A percentile compares a stretch with the other conserved stretches of the same genome.
phyloP scores from a whole-genome alignment of 2,797 vertebrate genomes.

The Acomys russatus region DNA sequence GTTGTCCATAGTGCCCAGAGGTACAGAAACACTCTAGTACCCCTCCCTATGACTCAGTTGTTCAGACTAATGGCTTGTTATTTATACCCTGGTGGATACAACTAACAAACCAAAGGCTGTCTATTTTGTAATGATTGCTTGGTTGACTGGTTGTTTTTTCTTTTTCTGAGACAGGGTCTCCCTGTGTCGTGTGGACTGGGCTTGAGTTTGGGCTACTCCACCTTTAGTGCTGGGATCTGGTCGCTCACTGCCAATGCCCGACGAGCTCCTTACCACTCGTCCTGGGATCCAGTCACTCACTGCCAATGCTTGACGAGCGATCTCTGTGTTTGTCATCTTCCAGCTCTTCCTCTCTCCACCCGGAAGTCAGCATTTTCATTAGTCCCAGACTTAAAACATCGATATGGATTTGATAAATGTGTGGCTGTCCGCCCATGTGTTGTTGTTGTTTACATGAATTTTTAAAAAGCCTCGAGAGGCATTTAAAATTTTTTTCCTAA shows the following conservation, averaged over 20 bases:
- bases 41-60: not conserved
- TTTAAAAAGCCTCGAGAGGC: not conserved
- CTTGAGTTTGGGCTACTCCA: not conserved
- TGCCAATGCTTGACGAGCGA: not conserved
- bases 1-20: not conserved
- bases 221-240: not conserved
- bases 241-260: not conserved
- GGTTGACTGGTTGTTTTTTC: not conserved
- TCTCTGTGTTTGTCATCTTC: not conserved
- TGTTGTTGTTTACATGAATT: not conserved
- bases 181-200: not conserved
- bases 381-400: not conserved
- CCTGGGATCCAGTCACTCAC: not conserved
- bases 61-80: not conserved
- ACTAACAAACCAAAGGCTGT: not conserved
- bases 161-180: not conserved
- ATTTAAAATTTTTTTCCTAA: conserved; percentile 36
- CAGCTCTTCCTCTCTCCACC: not conserved
- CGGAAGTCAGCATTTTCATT: not conserved
- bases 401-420: not conserved
- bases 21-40: not conserved
- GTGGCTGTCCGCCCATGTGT: not conserved
- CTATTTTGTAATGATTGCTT: not conserved
- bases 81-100: not conserved
- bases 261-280: not conserved